phyloP scores from a whole-genome alignment of 2,797 vertebrate genomes.

The Macrochelys suwanniensis region DNA sequence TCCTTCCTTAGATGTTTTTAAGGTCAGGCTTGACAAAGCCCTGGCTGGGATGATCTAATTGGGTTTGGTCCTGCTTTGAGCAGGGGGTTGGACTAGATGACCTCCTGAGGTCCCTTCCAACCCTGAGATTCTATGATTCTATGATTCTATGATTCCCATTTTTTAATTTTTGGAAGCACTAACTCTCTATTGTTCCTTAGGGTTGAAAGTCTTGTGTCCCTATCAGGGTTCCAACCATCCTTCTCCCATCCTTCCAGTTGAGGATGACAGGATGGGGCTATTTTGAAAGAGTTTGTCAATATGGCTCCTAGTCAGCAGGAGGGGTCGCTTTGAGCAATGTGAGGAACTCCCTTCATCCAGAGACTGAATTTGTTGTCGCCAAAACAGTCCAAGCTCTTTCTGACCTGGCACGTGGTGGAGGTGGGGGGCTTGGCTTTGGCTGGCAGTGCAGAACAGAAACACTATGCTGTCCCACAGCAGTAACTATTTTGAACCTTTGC shows the following conservation, averaged over 20 bases:
- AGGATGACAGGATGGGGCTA: neutral
- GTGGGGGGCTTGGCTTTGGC: neutral
- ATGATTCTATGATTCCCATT: too few species aligned
- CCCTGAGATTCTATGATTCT: too few species aligned
- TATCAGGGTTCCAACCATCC: neutral
- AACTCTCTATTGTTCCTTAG: too few species aligned
- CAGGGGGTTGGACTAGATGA: too few species aligned
- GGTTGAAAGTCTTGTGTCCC: too few species aligned
- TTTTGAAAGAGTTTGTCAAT: neutral
- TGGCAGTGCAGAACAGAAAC: neutral
- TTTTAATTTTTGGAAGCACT: too few species aligned
- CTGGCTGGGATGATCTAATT: too few species aligned
- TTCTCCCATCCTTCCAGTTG: neutral
- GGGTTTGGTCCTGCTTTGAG: too few species aligned
- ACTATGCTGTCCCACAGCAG: neutral
- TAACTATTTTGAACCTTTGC: slow-evolving; percentile 4
- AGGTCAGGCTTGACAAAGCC: too few species aligned
- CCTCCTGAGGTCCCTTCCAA: too few species aligned
- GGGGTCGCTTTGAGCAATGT: neutral
- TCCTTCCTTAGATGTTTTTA: too few species aligned
- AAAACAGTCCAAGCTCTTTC: neutral
- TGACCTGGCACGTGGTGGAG: neutral
- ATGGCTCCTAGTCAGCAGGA: neutral
- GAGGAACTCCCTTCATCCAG: neutral
- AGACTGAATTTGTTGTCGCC: neutral